Evolutionary conservation across 2,797 vertebrate species (phyloP).

Genomic region (Enteromius mattozi): DNA sequence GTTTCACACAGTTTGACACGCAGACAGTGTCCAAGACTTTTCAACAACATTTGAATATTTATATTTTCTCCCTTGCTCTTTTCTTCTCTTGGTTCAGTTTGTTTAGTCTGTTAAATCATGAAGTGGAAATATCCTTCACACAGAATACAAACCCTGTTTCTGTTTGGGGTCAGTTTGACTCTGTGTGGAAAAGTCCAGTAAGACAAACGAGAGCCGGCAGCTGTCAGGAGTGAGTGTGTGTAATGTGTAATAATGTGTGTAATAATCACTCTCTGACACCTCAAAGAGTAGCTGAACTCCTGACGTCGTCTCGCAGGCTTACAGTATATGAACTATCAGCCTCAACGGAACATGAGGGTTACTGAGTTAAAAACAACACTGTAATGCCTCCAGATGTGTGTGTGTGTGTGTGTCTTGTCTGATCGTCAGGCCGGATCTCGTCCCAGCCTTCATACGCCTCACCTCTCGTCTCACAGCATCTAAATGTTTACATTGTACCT

Average conservation of each 20-base stretch:
- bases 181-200: neutral
- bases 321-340: neutral
- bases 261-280: neutral
- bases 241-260: neutral
- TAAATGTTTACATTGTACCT: constrained; percentile 85
- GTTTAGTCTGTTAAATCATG: neutral
- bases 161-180: neutral
- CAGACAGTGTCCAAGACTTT: neutral
- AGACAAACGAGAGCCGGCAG: neutral
- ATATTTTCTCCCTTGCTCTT: neutral
- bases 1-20: neutral
- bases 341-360: neutral
- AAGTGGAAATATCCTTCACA: neutral
- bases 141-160: neutral
- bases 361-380: neutral
- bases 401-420: constrained; percentile 72
- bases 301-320: neutral
- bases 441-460: constrained; percentile 41
- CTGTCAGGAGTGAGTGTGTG: neutral
- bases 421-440: constrained; percentile 72
- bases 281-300: neutral
- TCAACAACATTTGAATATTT: neutral
- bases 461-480: constrained; percentile 77
- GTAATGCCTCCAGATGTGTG: neutral
- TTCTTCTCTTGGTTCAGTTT: neutral